Base-by-base conservation (phyloP, 1,140 invertebrate genomes). In the Oedothorax gibbosus region DNA sequence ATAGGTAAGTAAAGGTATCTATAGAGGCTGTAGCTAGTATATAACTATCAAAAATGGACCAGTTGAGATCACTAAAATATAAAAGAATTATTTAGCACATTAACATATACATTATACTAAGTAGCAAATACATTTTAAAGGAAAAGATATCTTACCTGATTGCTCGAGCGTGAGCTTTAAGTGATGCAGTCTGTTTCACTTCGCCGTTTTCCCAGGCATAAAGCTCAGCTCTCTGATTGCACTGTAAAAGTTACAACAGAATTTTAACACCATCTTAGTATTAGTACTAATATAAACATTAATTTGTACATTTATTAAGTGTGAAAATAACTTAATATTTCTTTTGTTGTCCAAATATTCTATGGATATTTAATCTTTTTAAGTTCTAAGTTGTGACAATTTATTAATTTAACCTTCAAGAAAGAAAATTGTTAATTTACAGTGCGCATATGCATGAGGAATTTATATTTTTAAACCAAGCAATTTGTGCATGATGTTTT, bases 1-100 rank as follows among this genome's bases (percentile, higher is more conserved):
- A 98, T 64, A 99, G 92, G 89, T 97, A 94, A 76, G 97, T 96
- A 88, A 95, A 98, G 65, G 96, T 96, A 89, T 99, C 97, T 57
- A 97, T 96, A 35, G 97, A 98, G 88, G 96, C 97, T 54, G 96
- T 96, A 12, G 96, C 96, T 85, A 99, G 91, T 15, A 97, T 90
- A 89, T 97, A 95, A n/a, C 95, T 93, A 89, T 98, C 94, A 89
- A 94, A 94, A 83, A 94, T 93, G 88, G 97, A 96, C 95, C 97
- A 99, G 90, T 98, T 96, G 68, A 98, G 92, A 89, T 98, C 97
- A 88, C 95, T 97, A 85, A 89, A 85, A 75, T 50, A 75, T n/a
- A 11, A 60, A 56, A 18, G 14, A 65, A 51, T 35, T 18, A 35
- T 53, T 20, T 11, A n/a, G 66, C 64, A 50, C 10, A 76, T n/a